These are phyloP conservation scores for Perognathus longimembris DNA, from an alignment of 2,113 vertebrate genomes.

Conservation along the genomic window DNA sequence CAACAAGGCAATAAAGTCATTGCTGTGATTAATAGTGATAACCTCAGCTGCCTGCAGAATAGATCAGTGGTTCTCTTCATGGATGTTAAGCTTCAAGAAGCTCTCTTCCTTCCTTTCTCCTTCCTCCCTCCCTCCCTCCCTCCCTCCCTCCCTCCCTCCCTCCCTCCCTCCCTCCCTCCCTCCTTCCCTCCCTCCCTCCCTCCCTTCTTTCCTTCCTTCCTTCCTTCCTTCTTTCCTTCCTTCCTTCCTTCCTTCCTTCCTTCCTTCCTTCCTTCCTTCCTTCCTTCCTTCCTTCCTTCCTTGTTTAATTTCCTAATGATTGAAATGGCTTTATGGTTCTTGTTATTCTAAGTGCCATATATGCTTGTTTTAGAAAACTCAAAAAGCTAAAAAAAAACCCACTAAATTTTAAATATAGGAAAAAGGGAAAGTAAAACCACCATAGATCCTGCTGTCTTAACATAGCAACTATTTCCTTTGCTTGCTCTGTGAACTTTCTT, in stretches of 20 bases:
- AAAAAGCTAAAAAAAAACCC: no score
- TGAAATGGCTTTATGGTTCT: neutral
- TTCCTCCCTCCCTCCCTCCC: no score
- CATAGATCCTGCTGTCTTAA: neutral
- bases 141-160: no score
- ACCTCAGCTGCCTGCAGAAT: neutral
- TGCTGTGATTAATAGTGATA: neutral
- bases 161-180: no score
- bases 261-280: no score
- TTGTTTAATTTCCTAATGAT: no score
- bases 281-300: no score
- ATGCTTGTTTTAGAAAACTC: neutral
- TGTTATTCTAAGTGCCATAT: neutral
- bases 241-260: no score
- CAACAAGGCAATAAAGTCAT: rapidly evolving
- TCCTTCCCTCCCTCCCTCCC: no score
- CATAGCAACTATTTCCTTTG: neutral
- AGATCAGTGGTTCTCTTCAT: neutral
- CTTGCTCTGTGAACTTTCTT: neutral
- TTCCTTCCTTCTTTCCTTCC: no score
- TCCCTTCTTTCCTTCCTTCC: no score
- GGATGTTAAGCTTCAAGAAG: neutral
- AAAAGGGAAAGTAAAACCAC: neutral
- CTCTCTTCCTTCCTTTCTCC: no score
- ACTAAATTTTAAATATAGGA: neutral